phyloP scores from a whole-genome alignment of 1,140 invertebrate genomes.

The Gerris buenoi region DNA sequence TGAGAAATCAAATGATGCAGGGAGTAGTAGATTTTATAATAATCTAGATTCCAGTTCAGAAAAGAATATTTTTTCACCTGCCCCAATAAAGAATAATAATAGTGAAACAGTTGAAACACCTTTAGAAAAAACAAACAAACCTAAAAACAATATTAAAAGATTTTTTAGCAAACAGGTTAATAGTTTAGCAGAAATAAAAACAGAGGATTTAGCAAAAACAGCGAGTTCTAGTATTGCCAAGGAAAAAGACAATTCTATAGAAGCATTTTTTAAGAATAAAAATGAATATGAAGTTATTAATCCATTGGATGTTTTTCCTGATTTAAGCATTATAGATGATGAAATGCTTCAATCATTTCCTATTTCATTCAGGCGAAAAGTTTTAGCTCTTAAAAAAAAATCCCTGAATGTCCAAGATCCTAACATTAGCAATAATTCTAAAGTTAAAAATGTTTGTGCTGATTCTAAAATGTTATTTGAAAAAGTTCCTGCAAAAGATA shows the following conservation, averaged over 20 bases:
- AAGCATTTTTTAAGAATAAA: constrained; percentile 1
- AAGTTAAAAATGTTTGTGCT: not conserved
- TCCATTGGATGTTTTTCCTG: constrained; percentile 19
- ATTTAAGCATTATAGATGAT: constrained; percentile 17
- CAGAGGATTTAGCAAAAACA: not conserved
- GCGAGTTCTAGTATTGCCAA: constrained; percentile 1
- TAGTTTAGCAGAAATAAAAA: not conserved
- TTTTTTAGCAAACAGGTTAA: not conserved
- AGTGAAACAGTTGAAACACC: constrained; percentile 4
- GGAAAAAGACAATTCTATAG: not conserved
- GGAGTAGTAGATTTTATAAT: no score
- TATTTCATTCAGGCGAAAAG: constrained; percentile 9
- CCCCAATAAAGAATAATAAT: not conserved
- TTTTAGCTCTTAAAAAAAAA: constrained; percentile 11
- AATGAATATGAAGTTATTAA: constrained; percentile 9
- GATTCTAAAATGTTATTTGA: not conserved
- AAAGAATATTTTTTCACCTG: no score
- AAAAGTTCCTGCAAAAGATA: not conserved
- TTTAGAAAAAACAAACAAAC: constrained; percentile 7
- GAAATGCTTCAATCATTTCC: constrained; percentile 10
- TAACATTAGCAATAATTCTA: not conserved
- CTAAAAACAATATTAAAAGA: not conserved
- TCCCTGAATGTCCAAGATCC: no score
- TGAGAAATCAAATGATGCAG: not conserved
- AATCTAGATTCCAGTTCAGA: no score